Conservation (phyloP, 2,797 vertebrate genomes). For the Scomberomorus guttatus region DNA sequence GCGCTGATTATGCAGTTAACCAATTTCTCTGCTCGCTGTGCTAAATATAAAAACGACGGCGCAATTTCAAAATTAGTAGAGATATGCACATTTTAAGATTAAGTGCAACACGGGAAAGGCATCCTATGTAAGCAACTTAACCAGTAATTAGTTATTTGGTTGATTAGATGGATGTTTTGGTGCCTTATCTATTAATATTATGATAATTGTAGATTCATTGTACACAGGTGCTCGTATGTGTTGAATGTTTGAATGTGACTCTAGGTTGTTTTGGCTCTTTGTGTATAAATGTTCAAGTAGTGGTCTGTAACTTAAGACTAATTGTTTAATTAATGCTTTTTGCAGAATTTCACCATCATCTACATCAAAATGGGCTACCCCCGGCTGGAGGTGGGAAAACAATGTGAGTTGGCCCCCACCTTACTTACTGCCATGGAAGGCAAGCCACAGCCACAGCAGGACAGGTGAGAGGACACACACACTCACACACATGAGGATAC, state of each 20-base stretch:
- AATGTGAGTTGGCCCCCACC: slow-evolving; percentile 96
- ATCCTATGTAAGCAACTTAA: background rate
- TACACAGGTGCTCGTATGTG: background rate
- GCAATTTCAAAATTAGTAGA: background rate
- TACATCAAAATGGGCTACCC: slow-evolving; percentile 99
- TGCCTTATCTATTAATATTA: background rate
- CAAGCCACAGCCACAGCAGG: slow-evolving; percentile 97
- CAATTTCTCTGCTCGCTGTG: background rate
- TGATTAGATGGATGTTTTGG: slow-evolving; percentile 4
- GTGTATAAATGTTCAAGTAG: background rate
- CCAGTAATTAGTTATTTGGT: background rate
- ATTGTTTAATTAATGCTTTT: slow-evolving; percentile 19
- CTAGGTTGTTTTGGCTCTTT: background rate
- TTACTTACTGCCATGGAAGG: slow-evolving; percentile 98
- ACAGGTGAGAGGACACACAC: slow-evolving; percentile 87
- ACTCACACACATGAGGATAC: background rate
- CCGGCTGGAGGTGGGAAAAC: slow-evolving; percentile 94
- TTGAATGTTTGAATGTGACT: background rate
- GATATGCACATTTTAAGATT: background rate
- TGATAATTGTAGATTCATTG: no score
- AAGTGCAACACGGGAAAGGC: background rate
- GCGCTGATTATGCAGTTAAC: background rate
- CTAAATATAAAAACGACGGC: background rate
- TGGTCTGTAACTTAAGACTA: background rate
- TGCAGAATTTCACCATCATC: slow-evolving; percentile 98